Evolutionary conservation across 1,140 invertebrate species (phyloP).

Genomic region (Lepidurus packardi): DNA sequence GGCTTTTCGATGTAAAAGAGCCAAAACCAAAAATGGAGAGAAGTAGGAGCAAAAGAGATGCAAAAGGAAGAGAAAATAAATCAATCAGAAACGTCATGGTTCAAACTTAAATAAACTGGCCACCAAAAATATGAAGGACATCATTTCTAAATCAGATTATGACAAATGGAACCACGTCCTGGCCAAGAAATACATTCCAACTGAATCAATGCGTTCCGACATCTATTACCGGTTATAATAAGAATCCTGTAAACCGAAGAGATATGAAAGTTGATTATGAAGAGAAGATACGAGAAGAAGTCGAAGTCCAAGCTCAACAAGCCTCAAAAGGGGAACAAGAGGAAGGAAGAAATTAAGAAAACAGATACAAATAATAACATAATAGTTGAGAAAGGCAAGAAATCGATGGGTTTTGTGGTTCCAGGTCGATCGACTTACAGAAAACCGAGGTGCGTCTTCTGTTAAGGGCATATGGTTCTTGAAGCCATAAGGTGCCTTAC

Average conservation of each 20-base stretch:
- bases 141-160: constrained; percentile 3
- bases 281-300: neutral
- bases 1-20: constrained; percentile 49
- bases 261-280: constrained; percentile 17
- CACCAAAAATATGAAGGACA: neutral
- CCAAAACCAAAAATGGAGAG: constrained; percentile 20
- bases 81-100: neutral
- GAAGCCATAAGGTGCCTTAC: constrained; percentile 48
- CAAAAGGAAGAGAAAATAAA: constrained; percentile 28
- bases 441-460: constrained; percentile 43
- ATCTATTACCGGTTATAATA: constrained; percentile 4
- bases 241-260: constrained; percentile 8
- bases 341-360: constrained; percentile 27
- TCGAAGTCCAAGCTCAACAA: neutral
- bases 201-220: constrained; percentile 24
- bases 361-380: neutral
- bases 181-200: neutral
- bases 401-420: neutral
- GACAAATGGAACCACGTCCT: neutral
- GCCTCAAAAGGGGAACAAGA: constrained; percentile 20
- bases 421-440: constrained; percentile 35
- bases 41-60: constrained; percentile 2
- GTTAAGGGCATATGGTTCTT: constrained; percentile 46
- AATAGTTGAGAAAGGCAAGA: neutral
- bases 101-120: neutral